Conservation (phyloP, 1,140 invertebrate genomes). For the Nasonia vitripennis region DNA sequence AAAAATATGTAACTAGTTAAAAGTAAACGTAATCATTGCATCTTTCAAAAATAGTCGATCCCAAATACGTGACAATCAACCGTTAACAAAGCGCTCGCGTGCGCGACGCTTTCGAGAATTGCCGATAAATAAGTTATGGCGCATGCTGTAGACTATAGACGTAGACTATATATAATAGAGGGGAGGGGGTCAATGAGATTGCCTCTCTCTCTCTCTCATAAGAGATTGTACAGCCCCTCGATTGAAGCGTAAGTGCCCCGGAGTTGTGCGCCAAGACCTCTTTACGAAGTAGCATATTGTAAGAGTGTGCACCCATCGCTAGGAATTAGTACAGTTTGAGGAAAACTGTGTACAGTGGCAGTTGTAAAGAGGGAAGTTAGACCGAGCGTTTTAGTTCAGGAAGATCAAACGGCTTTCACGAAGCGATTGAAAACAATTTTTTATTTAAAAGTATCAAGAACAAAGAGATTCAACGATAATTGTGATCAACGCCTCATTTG, state of each 20-base stretch:
- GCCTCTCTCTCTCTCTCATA: not conserved
- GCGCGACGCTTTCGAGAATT: not conserved
- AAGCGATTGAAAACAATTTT: no score
- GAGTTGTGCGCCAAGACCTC: not conserved
- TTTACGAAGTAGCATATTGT: not conserved
- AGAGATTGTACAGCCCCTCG: not conserved
- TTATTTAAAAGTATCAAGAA: no score
- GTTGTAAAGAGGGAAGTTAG: not conserved
- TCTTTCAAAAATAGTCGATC: no score
- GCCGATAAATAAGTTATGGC: not conserved
- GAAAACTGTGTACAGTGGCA: not conserved
- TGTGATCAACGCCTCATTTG: no score
- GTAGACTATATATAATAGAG: no score
- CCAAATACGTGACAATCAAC: not conserved
- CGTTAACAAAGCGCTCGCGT: not conserved
- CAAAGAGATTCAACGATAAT: no score
- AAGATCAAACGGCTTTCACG: no score
- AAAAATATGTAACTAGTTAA: no score
- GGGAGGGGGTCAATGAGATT: not conserved
- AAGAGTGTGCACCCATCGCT: not conserved
- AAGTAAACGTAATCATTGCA: no score
- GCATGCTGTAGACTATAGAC: no score
- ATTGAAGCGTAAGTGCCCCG: not conserved
- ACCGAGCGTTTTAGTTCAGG: no score
- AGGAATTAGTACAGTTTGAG: not conserved